A percentile compares a stretch with the other conserved stretches of the same genome.
These are phyloP conservation scores for Muricea muricata DNA, from an alignment of 92 coral and sea anemone genomes.

Conservation along the genomic window DNA sequence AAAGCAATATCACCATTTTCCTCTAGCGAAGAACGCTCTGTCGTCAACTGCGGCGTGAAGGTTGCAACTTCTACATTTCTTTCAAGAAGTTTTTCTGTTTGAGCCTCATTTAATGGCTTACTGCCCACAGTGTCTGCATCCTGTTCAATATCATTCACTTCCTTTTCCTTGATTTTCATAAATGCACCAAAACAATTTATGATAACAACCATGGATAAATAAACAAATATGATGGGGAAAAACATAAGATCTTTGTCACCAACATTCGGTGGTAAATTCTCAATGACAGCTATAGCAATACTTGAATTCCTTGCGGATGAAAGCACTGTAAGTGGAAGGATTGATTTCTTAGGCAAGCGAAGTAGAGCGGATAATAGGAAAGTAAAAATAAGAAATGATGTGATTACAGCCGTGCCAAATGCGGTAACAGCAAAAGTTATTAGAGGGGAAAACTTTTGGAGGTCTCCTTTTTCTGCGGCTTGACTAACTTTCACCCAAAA, in stretches of 20 bases:
- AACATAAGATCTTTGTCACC: constrained; percentile 12
- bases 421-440: not conserved
- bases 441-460: not conserved
- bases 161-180: constrained; percentile 11
- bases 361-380: not conserved
- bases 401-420: not conserved
- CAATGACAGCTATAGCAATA: constrained; percentile 12
- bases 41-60: too few species aligned
- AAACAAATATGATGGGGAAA: not conserved
- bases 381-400: constrained; percentile 2
- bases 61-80: too few species aligned
- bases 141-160: not conserved
- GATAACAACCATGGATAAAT: not conserved
- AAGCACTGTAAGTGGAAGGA: not conserved
- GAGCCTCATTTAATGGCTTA: too few species aligned
- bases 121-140: too few species aligned
- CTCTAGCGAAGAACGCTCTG: too few species aligned
- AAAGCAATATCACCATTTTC: too few species aligned
- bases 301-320: too few species aligned
- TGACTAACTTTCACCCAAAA: constrained; percentile 10
- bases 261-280: not conserved
- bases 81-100: too few species aligned
- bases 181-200: not conserved
- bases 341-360: not conserved
- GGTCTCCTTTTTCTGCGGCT: constrained; percentile 7